Conservation (phyloP, 2,113 vertebrate genomes). For the Callionymus lyra region DNA sequence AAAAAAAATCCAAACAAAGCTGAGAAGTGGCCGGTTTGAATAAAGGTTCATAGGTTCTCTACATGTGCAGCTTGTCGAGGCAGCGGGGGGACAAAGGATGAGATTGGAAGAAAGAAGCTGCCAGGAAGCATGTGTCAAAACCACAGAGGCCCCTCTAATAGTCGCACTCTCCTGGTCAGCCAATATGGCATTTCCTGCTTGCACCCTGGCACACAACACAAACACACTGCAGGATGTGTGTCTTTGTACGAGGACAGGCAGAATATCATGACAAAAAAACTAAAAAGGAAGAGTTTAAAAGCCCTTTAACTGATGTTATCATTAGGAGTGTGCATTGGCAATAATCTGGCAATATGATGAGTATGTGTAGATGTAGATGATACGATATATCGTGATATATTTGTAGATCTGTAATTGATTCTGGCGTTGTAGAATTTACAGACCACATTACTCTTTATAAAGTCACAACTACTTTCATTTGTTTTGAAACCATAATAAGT, state of each 20-base stretch:
- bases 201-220: slow-evolving; percentile 15
- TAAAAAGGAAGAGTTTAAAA: too few species aligned
- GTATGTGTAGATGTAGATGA: too few species aligned
- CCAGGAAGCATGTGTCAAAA: slow-evolving; percentile 54
- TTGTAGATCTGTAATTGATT: too few species aligned
- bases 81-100: slow-evolving; percentile 35
- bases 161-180: slow-evolving; percentile 38
- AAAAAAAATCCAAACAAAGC: neutral
- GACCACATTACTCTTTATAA: too few species aligned
- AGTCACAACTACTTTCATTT: too few species aligned
- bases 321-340: too few species aligned
- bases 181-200: slow-evolving; percentile 56
- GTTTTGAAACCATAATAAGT: too few species aligned
- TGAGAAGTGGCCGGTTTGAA: slow-evolving; percentile 7
- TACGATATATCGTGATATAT: too few species aligned
- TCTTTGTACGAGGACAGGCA: neutral
- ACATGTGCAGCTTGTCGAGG: slow-evolving; percentile 25
- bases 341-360: too few species aligned
- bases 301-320: too few species aligned
- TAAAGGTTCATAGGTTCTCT: slow-evolving; percentile 20
- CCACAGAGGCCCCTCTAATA: slow-evolving; percentile 39
- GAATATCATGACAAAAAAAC: too few species aligned
- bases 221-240: slow-evolving; percentile 11
- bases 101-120: slow-evolving; percentile 20
- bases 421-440: too few species aligned